Conservation (phyloP, 2,797 vertebrate species). For the Meriones psammophilus region DNA sequence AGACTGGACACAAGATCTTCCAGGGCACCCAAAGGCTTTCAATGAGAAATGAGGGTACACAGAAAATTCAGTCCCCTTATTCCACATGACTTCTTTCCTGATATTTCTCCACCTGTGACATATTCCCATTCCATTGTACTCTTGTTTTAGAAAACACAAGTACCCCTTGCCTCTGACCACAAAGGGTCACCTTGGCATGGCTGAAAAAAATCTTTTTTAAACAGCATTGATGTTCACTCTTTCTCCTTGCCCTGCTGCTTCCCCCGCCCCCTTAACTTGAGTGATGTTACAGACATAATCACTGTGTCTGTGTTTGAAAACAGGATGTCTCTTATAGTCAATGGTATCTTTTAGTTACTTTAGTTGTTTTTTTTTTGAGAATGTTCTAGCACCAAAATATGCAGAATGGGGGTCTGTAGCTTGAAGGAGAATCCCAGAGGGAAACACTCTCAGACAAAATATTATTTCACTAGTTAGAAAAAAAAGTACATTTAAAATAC, state of each 20-base stretch:
- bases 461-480: neutral
- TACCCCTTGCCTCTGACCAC: neutral
- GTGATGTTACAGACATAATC: neutral
- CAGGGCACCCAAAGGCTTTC: neutral
- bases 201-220: neutral
- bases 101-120: neutral
- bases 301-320: constrained; percentile 9
- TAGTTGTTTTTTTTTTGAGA: constrained; percentile 15
- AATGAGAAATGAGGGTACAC: fast-evolving
- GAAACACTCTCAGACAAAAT: neutral
- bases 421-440: constrained; percentile 31
- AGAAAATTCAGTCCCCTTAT: neutral
- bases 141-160: constrained; percentile 14
- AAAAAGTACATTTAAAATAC: neutral
- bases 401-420: neutral
- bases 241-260: neutral
- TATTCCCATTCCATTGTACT: neutral
- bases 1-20: neutral
- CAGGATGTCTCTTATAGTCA: constrained; percentile 5
- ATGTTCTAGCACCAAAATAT: constrained; percentile 13
- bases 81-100: neutral
- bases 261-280: neutral
- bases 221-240: neutral
- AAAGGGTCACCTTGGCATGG: neutral
- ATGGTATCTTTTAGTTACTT: neutral